Evolutionary conservation across 1,140 invertebrate species (phyloP), one percentile per base, ranked within the genome.

Genomic region (Colletes gigas): DNA sequence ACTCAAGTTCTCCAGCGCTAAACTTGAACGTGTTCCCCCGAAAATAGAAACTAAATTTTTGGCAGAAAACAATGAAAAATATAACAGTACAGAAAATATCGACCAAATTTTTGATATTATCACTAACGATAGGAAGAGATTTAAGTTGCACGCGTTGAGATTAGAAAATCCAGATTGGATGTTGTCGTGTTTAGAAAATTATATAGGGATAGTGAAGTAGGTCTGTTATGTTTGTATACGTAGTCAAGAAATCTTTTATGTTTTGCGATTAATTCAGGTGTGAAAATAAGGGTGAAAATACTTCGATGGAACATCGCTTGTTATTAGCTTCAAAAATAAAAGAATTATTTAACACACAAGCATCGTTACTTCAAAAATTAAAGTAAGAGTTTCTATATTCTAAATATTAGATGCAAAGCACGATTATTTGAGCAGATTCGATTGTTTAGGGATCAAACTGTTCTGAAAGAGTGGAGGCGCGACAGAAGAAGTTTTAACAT

Each of bases 161-260:
- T 47, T 92, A 10, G 82, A 86, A 15, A 78, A 91, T 67, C 69
- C 90, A n/a, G 47, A 83, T 0, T 83, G 82, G 74, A 91, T 90
- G 9, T 65, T 91, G 0, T 87, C 70, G 3, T 92, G 89, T 84
- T 88, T 91, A n/a, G 81, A 89, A 52, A 90, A 89, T 89, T 92
- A 90, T 84, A 30, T 91, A 15, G 78, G 78, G 14, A 63, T 89
- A 21, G 78, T 82, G 9, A 83, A 85, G 41, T 73, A 72, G 6
- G 21, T 57, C 0, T 17, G 30, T 71, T 47, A 54, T 55, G 30
- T 30, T n/a, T 57, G 7, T 10, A n/a, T 30, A 44, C 4, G 66
- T 19, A 39, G 62, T 17, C 73, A 74, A 57, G 62, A 15, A 62
- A 70, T 47, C 39, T 62, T 62, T 4, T 30, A 15, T 19, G 4